Conservation (phyloP, 2,888 invertebrate species). For the Venusia cambrica region DNA sequence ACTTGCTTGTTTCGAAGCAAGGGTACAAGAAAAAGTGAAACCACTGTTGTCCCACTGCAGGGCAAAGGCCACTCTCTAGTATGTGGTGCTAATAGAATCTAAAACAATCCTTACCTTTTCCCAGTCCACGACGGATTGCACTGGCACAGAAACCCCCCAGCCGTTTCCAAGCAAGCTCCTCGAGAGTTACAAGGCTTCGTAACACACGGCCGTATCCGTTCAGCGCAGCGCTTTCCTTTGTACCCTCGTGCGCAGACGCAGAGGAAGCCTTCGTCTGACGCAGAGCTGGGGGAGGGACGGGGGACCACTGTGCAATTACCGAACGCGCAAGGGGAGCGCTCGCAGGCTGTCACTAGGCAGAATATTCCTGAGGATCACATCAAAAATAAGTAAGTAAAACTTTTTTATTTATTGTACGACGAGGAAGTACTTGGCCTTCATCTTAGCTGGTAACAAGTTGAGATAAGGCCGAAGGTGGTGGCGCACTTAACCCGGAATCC, state of each 20-base stretch:
- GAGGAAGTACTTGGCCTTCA: too few relatives aligned
- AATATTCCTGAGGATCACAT: conserved; percentile 82
- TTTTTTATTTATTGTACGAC: too few relatives aligned
- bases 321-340: conserved; percentile 85
- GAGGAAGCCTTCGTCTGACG: conserved; percentile 60
- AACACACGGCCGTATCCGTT: conserved; percentile 85
- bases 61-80: too few relatives aligned
- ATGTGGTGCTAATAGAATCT: too few relatives aligned
- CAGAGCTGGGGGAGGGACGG: conserved; percentile 18
- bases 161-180: conserved; percentile 86
- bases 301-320: conserved; percentile 82
- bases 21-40: too few relatives aligned
- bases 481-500: too few relatives aligned
- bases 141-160: conserved; percentile 84
- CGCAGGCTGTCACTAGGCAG: conserved; percentile 88
- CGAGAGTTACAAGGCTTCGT: conserved; percentile 87
- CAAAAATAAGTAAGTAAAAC: too few relatives aligned
- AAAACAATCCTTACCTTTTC: conserved; percentile 58
- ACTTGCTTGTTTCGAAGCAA: too few relatives aligned
- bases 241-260: conserved; percentile 87
- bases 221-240: conserved; percentile 84
- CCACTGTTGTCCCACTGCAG: too few relatives aligned
- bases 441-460: too few relatives aligned
- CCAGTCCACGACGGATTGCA: conserved; percentile 90
- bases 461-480: too few relatives aligned